Evolutionary conservation across 1,140 invertebrate genomes (phyloP).

Genomic region (Dufourea novaeangliae): DNA sequence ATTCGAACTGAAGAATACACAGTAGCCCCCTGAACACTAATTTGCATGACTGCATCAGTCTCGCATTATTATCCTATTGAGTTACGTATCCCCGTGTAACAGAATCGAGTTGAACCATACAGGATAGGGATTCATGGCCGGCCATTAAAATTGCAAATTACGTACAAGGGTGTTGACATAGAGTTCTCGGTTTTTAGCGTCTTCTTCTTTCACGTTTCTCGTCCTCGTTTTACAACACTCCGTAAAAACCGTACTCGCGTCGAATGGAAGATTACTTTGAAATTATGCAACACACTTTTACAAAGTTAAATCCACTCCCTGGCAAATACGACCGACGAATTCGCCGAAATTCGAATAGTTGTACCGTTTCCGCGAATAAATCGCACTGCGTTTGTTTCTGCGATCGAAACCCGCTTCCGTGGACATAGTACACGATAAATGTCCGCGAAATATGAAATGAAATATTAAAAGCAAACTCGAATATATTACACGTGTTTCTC

Average conservation of each 20-base stretch:
- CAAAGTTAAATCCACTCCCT: background rate
- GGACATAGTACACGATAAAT: background rate
- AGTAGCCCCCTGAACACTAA: slow-evolving; percentile 54
- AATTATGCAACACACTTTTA: slow-evolving; percentile 14
- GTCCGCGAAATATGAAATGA: background rate
- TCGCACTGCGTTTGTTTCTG: background rate
- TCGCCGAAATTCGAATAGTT: background rate
- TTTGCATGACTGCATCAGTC: slow-evolving; percentile 60
- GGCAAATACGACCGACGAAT: background rate
- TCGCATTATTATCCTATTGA: slow-evolving; percentile 56
- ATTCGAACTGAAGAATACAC: slow-evolving; percentile 46
- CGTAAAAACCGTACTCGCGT: background rate
- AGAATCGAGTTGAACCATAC: slow-evolving; percentile 19
- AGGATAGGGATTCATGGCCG: slow-evolving; percentile 43
- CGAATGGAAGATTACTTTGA: background rate
- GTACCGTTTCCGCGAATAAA: background rate
- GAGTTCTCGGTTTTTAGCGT: slow-evolving; percentile 19
- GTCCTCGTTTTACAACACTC: background rate
- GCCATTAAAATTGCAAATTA: slow-evolving; percentile 78
- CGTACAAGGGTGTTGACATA: slow-evolving; percentile 69
- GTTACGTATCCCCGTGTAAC: slow-evolving; percentile 48
- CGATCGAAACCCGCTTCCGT: background rate
- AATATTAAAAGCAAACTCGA: background rate
- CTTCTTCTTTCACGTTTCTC: background rate
- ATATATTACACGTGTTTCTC: too few relatives aligned